phyloP scores from a whole-genome alignment of 2,113 vertebrate species.

The Varanus komodoensis region DNA sequence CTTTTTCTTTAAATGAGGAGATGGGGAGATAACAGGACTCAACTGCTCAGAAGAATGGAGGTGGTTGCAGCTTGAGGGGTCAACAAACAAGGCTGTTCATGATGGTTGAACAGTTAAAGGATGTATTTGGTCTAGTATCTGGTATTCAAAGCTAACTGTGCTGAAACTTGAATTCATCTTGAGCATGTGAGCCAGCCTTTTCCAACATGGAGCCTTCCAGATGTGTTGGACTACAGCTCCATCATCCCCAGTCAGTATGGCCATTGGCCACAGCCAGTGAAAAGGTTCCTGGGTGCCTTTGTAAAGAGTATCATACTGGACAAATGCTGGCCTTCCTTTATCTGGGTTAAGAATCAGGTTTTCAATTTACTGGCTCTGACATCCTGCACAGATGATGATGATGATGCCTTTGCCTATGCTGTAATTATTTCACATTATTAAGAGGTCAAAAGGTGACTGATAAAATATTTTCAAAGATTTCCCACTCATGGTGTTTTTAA shows the following conservation, averaged over 20 bases:
- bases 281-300: not conserved
- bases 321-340: not conserved
- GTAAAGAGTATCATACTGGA: not conserved
- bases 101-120: too few relatives aligned
- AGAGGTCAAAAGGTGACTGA: not conserved
- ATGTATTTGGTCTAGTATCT: too few relatives aligned
- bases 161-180: not conserved
- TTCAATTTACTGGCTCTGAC: not conserved
- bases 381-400: too few relatives aligned
- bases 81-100: too few relatives aligned
- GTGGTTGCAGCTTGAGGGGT: too few relatives aligned
- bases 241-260: too few relatives aligned
- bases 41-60: too few relatives aligned
- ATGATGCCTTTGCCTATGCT: not conserved
- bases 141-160: not conserved
- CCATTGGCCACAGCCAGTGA: not conserved
- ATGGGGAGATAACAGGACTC: not conserved
- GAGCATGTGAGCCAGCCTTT: too few relatives aligned
- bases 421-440: not conserved
- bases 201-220: too few relatives aligned
- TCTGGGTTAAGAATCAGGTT: not conserved
- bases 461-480: constrained; percentile 37
- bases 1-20: not conserved
- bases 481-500: not conserved
- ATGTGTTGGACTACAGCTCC: too few relatives aligned